phyloP scores from a whole-genome alignment of 1,140 invertebrate genomes.

The Aphelinus certus region DNA sequence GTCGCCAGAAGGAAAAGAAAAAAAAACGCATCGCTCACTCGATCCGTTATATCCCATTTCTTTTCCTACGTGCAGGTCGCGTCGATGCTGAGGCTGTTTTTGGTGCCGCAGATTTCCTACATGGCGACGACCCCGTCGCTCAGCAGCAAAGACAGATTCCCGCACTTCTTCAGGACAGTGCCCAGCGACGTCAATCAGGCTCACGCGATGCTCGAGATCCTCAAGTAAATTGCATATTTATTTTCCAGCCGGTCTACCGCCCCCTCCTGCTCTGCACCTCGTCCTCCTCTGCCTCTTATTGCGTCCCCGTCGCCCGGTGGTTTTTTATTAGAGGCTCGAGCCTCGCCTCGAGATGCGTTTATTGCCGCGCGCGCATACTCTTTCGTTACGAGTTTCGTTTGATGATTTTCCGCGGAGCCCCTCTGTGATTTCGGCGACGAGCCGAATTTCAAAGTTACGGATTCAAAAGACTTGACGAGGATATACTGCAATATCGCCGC shows the following conservation, averaged over 20 bases:
- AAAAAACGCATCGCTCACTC: no score
- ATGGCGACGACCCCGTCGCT: conserved; percentile 70
- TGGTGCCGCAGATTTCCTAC: conserved; percentile 72
- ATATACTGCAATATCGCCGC: no score
- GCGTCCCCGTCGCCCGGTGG: no score
- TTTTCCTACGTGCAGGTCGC: conserved; percentile 62
- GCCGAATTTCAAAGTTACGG: not conserved
- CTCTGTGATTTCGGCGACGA: not conserved
- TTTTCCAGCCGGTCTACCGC: not conserved
- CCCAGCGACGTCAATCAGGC: conserved; percentile 71
- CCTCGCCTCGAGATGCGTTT: no score
- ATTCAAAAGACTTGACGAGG: no score
- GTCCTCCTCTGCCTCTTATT: not conserved
- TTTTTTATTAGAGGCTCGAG: no score
- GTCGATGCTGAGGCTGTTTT: conserved; percentile 68
- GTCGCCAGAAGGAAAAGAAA: no score
- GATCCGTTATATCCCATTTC: not conserved
- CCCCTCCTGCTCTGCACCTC: not conserved
- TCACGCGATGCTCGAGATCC: conserved; percentile 68
- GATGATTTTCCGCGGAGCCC: not conserved
- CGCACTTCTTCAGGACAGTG: conserved; percentile 72
- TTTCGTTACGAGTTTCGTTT: no score
- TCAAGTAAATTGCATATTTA: conserved; percentile 62
- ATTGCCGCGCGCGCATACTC: no score
- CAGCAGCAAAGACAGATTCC: conserved; percentile 67